phyloP scores from a whole-genome alignment of 2,888 invertebrate species.

The Eupithecia exiguata region DNA sequence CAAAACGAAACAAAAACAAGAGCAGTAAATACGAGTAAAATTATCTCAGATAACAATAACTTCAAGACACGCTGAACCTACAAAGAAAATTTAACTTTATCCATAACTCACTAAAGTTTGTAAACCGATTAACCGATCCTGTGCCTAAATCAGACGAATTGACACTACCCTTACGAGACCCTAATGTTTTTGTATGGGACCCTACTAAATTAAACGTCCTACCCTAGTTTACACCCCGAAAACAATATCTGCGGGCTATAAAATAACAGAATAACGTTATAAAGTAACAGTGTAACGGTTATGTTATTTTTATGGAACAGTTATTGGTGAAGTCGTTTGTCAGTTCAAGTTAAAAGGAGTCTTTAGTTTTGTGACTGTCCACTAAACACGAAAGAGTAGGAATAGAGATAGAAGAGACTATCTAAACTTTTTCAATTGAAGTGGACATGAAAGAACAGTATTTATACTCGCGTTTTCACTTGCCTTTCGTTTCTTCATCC shows the following conservation, averaged over 20 bases:
- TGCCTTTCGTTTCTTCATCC: too few species aligned
- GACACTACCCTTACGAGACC: slow-evolving; percentile 48
- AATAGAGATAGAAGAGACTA: not conserved
- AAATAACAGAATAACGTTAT: slow-evolving; percentile 50
- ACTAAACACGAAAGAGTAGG: not conserved
- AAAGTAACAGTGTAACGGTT: slow-evolving; percentile 54
- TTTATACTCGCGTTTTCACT: too few species aligned
- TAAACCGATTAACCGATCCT: slow-evolving; percentile 42
- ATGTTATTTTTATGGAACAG: slow-evolving; percentile 42
- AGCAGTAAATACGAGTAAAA: not conserved
- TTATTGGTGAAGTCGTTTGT: slow-evolving; percentile 34
- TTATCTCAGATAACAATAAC: not conserved
- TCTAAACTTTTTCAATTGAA: not conserved
- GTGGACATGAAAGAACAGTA: not conserved
- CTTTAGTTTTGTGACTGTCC: slow-evolving; percentile 13
- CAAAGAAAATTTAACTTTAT: slow-evolving; percentile 41
- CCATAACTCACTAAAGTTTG: slow-evolving; percentile 36
- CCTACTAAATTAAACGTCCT: slow-evolving; percentile 50
- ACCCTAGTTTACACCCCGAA: slow-evolving; percentile 53
- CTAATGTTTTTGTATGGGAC: slow-evolving; percentile 58
- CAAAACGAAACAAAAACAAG: slow-evolving; percentile 6
- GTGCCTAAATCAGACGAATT: slow-evolving; percentile 52
- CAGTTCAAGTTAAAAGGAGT: slow-evolving; percentile 18
- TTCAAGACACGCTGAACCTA: slow-evolving; percentile 36
- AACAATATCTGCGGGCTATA: slow-evolving; percentile 57